Conservation (phyloP, 1,140 invertebrate genomes). For the Papilio polytes region DNA sequence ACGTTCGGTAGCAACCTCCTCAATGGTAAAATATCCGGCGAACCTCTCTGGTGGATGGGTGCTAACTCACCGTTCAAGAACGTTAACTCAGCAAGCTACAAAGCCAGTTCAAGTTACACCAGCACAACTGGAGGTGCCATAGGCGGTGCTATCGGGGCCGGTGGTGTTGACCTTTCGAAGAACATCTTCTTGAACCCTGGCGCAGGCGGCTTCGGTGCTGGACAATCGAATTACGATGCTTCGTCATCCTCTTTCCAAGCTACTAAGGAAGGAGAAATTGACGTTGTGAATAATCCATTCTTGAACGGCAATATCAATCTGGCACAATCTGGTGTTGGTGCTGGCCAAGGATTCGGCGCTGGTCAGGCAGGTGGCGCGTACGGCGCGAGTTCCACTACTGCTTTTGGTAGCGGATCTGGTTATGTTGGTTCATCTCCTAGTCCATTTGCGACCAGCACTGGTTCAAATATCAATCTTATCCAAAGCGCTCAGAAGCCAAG, state of each 20-base stretch:
- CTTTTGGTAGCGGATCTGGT: conserved; percentile 45
- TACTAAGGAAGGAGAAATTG: conserved; percentile 40
- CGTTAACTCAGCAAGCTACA: conserved; percentile 53
- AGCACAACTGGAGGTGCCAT: conserved; percentile 46
- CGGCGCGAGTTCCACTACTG: conserved; percentile 40
- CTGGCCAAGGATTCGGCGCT: conserved; percentile 41
- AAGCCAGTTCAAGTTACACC: conserved; percentile 55
- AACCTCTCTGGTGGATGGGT: conserved; percentile 84
- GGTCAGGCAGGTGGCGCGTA: conserved; percentile 15
- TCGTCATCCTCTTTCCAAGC: conserved; percentile 30
- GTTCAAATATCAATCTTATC: conserved; percentile 68
- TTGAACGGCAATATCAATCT: conserved; percentile 46
- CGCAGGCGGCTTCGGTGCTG: conserved; percentile 31
- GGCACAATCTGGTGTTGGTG: conserved; percentile 47
- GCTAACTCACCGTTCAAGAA: conserved; percentile 83
- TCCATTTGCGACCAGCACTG: conserved; percentile 58
- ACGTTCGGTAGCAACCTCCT: conserved; percentile 58
- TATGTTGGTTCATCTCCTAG: conserved; percentile 68
- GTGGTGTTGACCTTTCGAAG: conserved; percentile 53
- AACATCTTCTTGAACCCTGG: conserved; percentile 55
- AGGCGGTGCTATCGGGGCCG: conserved; percentile 45
- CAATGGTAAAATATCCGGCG: conserved; percentile 54
- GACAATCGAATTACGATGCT: conserved; percentile 4
- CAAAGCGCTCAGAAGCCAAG: conserved; percentile 65
- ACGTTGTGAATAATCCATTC: conserved; percentile 62